Base-by-base conservation (phyloP, 1,140 invertebrate genomes). In the Augochlora pura region DNA sequence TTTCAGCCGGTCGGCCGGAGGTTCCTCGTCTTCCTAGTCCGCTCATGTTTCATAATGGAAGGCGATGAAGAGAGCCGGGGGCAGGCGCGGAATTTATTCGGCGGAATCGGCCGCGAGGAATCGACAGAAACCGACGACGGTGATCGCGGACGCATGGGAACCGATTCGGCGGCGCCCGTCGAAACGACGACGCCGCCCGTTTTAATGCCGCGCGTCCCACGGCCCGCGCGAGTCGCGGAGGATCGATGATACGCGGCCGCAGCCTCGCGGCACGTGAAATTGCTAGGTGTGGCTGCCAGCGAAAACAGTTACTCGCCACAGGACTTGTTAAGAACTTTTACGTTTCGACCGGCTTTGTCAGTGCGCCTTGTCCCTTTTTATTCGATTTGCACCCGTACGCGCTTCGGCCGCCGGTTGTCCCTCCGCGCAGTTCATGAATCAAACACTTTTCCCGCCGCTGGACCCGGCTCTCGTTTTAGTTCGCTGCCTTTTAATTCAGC, bases 171-270 rank as follows among this genome's bases (percentile, higher is more conserved):
- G 62, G 8, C 14, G 9, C 21, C 68, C 38, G 46, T 57, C 25
- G 65, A 52, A 2, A 21, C 14, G 60, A 27, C 14, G 73, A 46
- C 2, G 32, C 32, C 32, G 32, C 32, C 32, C 59, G 52, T 57
- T 78, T 78, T 42, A 23, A 38, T n/a, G n/a, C n/a, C n/a, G n/a
- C 23, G 23, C 54, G 12, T 27, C 39, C 18, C 49, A 32, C 60
- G 60, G 32, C 38, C 60, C 57, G 60, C 57, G 60, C 49, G 16
- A 23, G n/a, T 32, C 32, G 32, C 42, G 0, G 42, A 74, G 46
- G 52, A 86, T 86, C 76, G 71, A 82, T 75, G 78, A 76, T 68
- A 32, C 80, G 42, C 75, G 49, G 54, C 52, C 64, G 74, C 60
- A 70, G 57, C 71, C 52, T 68, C 23, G 59, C 46, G 67, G 60